Base-by-base conservation (phyloP, 2,113 vertebrate genomes). In the Seriola dumerili region DNA sequence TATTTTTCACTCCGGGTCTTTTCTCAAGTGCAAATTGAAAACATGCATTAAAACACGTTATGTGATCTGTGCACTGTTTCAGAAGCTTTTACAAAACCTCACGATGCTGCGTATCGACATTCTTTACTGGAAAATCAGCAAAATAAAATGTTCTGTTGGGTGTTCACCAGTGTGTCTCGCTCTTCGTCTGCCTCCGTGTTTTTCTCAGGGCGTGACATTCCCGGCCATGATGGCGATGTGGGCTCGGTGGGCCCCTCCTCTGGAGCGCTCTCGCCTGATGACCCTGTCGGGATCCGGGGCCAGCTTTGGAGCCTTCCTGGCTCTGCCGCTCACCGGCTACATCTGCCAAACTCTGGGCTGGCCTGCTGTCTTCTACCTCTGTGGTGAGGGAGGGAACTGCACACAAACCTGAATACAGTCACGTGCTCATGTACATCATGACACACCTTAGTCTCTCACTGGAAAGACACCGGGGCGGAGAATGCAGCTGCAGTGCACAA, bases 281-380 rank as follows among this genome's bases (percentile, higher is more conserved):
- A 85, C 92, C 40, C 86, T 97, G 48, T 95, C 96, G 0, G 94
- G 91, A 0, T 95, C 95, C 21, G 96, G 96, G 9, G 90, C 75
- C 23, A 96, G 79, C 46, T 96, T 96, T 17, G 96, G 96, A 0
- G 95, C 96, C 74, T 97, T 96, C 34, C 9, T 96, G 75, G 93
- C 96, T 21, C 91, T 97, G 84, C 96, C 96, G 44, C 93, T 96
- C 8, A 96, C 96, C 7, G 95, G 95, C 64, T 88, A 90, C 44
- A 95, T 97, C 86, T 96, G 95, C 74, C 94, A 96, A 13, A 89
- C 55, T 0, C 70, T 96, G 70, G 96, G 96, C 75, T 97, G 96
- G 96, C 96, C 96, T 17, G 93, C 95, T 1, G 95, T 97, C 67
- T 97, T 97, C 95, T 97, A 97, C 81, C 79, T 94, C 65, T 97